These are phyloP conservation scores for Glossophaga mutica DNA, from an alignment of 2,797 vertebrate species.

Conservation along the genomic window DNA sequence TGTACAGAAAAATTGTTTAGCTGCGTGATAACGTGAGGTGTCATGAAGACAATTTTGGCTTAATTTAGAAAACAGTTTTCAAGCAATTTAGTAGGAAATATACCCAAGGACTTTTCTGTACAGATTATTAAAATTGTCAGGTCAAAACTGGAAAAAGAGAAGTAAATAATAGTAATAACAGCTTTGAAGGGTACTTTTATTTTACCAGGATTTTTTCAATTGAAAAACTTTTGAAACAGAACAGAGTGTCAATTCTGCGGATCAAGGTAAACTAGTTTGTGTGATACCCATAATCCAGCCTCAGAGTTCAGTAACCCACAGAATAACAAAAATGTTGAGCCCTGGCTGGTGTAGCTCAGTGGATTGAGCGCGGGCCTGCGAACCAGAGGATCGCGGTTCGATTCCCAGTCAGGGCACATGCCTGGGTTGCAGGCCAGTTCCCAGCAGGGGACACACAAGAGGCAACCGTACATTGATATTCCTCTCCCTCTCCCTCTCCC, in stretches of 20 bases:
- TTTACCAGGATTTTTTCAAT: slow-evolving; percentile 1
- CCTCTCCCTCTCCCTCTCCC: no score
- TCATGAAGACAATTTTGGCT: neutral
- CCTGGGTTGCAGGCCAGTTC: no score
- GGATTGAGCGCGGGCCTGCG: no score
- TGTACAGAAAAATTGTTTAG: neutral
- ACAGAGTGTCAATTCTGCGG: neutral
- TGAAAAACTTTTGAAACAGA: neutral
- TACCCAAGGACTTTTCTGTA: neutral
- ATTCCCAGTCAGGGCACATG: no score
- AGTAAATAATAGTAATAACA: neutral
- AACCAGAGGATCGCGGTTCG: no score
- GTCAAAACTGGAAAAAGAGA: neutral
- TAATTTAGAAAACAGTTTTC: neutral
- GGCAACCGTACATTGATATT: no score
- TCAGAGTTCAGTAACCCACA: neutral
- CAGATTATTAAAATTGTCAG: neutral
- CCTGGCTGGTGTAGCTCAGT: no score
- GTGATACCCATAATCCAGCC: neutral
- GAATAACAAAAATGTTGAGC: neutral
- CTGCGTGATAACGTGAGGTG: neutral
- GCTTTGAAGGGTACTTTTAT: neutral
- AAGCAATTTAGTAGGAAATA: neutral
- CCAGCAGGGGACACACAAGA: no score
- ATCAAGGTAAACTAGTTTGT: neutral